phyloP scores from a whole-genome alignment of 2,888 invertebrate species.

The Hybos culiciformis region DNA sequence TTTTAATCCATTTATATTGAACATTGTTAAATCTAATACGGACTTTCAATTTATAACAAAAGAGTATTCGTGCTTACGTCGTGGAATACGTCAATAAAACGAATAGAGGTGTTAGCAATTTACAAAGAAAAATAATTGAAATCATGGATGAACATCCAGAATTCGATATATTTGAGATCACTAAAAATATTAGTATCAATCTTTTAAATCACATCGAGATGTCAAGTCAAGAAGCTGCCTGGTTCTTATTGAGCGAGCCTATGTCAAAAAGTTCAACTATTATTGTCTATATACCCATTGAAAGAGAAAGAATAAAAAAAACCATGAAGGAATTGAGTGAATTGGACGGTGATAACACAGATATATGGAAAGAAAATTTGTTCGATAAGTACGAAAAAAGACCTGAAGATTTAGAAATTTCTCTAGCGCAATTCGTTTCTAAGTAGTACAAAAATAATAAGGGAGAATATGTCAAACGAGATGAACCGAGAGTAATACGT shows the following conservation, averaged over 20 bases:
- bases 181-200: slow-evolving; percentile 21
- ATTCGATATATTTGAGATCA: not conserved
- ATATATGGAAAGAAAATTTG: slow-evolving; percentile 26
- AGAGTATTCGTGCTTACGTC: not conserved
- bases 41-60: slow-evolving; percentile 5
- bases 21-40: slow-evolving; percentile 1
- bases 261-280: slow-evolving; percentile 27
- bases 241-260: too few species aligned
- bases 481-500: slow-evolving; percentile 22
- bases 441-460: slow-evolving; percentile 15
- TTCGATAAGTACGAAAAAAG: slow-evolving; percentile 25
- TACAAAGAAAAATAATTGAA: too few species aligned
- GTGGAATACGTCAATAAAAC: not conserved
- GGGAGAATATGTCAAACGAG: slow-evolving; percentile 11
- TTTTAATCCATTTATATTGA: slow-evolving; percentile 5
- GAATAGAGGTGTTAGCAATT: not conserved
- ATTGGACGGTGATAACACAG: slow-evolving; percentile 17
- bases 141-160: too few species aligned
- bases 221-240: slow-evolving; percentile 28
- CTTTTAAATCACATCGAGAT: slow-evolving; percentile 25
- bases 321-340: slow-evolving; percentile 23
- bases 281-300: slow-evolving; percentile 26
- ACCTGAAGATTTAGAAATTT: slow-evolving; percentile 20
- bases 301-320: slow-evolving; percentile 25
- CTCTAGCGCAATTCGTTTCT: slow-evolving; percentile 24